Evolutionary conservation across 2,888 invertebrate species (phyloP), one percentile per base, ranked within the genome.

Genomic region (Temnothorax unifasciatus): DNA sequence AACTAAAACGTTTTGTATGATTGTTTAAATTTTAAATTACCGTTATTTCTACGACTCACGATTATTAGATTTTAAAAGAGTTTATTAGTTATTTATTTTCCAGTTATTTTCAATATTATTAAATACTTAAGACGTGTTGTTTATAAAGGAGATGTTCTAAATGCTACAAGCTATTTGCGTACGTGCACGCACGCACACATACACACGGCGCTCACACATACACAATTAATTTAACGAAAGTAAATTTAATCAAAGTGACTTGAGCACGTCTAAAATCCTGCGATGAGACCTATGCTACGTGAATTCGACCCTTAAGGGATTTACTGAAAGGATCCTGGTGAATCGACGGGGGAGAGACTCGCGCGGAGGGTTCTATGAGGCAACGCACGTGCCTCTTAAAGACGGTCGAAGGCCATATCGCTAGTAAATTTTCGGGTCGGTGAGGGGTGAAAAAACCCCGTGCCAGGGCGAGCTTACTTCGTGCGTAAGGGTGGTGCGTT

Each of bases 361-460:
- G 38, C 47, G 21, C 47, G 29, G 21, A 38, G 71, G 47, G 6
- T 68, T 13, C 54, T n/a, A 57, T 18, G 41, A 47, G 21, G 64
- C 59, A 77, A 85, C 85, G 85, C 86, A 85, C 82, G 84, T 82
- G 74, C 66, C 71, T 61, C 82, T 64, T 64, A 84, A 87, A 88
- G 82, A 84, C 9, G 54, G 84, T 75, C 90, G 92, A 93, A 93
- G 93, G 93, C 89, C 92, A 84, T 64, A 82, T 63, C 69, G 86
- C 88, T 92, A 93, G 92, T 94, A 94, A 94, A 94, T 93, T 92
- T 90, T 87, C 91, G 87, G 86, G 85, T 92, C 89, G 88, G 90
- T 77, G 76, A 90, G 82, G 88, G 90, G 85, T 85, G 76, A 82
- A 85, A 88, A 84, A 89, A 74, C 82, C 68, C 82, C 73, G 57